Evolutionary conservation across 2,113 vertebrate genomes (phyloP), one percentile per base, ranked within the genome.

Genomic region (Oophaga pumilio): DNA sequence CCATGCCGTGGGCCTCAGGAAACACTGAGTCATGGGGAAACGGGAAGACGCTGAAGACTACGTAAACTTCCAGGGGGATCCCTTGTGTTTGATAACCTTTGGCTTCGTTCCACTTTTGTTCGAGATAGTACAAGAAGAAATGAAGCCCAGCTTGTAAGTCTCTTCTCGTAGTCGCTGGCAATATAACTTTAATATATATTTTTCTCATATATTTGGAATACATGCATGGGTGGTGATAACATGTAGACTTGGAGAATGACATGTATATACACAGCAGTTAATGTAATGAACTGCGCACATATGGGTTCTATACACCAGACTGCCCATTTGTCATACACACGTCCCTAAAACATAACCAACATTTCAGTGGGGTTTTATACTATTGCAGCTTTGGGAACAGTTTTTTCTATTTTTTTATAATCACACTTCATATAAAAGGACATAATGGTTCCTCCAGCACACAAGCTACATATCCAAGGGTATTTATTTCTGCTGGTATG

Each of bases 71-170:
- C 68, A 49, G 68, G 80, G 68, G 79, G 76, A 82, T 87, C 68
- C 86, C 80, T 43, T 12, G 26, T 74, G 56, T 73, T 76, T 87
- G 69, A 87, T 82, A 52, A 82, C 24, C 56, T 60, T 28, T 87
- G 86, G 86, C 86, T 33, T 28, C 22, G 15, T 26, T 74, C 78
- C 86, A 87, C 86, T 82, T 87, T 87, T 87, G 86, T 87, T 87
- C 17, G 66, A 76, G 68, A 87, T 82, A 43, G 15, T 18, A 74
- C n/a, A 28, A 64, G 14, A 15, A 85, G 26, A 76, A 74, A 73
- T 62, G 17, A 26, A 64, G 2, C 22, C 22, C 53, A 24, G 56
- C 14, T 79, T 20, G 17, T 22, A 22, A 52, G 9, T 50, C n/a
- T 56, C 20, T n/a, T 52, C 22, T 76, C 57, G 9, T 33, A 9